Conservation (phyloP, 2,113 vertebrate species). For the Pandion haliaetus region DNA sequence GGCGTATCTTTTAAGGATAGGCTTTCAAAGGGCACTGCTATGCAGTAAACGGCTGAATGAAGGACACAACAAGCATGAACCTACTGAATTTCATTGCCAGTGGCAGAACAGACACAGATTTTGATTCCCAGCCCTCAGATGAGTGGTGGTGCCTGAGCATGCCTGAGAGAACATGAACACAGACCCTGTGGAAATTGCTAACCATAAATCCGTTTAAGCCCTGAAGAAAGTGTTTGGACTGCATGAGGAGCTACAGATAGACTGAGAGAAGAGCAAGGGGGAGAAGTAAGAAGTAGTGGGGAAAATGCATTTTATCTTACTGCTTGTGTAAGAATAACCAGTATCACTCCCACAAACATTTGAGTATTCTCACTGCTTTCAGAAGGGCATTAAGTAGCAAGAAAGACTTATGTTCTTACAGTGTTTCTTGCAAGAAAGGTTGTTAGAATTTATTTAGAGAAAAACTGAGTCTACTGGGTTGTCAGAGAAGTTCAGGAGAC, state of each 20-base stretch:
- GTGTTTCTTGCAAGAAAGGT: not conserved
- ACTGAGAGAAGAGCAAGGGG: not conserved
- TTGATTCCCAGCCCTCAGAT: not conserved
- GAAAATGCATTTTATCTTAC: not conserved
- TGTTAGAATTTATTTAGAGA: not conserved
- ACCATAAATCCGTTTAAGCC: conserved; percentile 2
- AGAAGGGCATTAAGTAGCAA: not conserved
- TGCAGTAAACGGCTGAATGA: not conserved
- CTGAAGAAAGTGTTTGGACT: not conserved
- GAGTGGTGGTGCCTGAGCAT: not conserved
- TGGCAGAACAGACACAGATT: not conserved
- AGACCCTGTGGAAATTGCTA: not conserved
- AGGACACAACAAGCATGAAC: not conserved
- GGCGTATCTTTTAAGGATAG: not conserved
- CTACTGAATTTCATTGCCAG: not conserved
- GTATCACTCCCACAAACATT: not conserved
- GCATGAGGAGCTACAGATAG: not conserved
- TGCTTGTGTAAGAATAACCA: not conserved
- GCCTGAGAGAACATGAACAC: not conserved
- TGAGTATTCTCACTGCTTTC: not conserved
- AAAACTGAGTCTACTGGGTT: not conserved
- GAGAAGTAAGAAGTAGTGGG: not conserved
- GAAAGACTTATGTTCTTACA: not conserved
- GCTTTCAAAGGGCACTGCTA: not conserved
- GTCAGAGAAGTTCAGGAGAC: not conserved